Evolutionary conservation across 2,888 invertebrate genomes (phyloP).

Genomic region (Cheilosia vernalis): DNA sequence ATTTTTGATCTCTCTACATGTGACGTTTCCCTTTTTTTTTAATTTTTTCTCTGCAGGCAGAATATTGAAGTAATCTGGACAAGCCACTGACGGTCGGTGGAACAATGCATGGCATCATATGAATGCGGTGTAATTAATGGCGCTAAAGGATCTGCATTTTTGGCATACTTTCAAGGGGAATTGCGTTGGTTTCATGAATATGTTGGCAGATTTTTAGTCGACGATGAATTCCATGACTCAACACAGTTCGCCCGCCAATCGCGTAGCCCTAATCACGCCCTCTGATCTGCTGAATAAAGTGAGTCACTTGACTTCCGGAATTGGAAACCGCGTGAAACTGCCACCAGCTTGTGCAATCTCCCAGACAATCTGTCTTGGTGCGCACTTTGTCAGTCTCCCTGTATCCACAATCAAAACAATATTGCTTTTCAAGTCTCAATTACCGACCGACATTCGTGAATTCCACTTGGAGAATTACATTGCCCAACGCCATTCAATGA

Average conservation of each 20-base stretch:
- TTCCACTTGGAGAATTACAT: constrained; percentile 42
- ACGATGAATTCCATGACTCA: too few relatives aligned
- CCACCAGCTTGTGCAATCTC: constrained; percentile 17
- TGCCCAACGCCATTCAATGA: constrained; percentile 39
- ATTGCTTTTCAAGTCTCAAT: constrained; percentile 50
- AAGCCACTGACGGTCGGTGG: constrained; percentile 19
- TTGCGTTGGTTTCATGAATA: not conserved
- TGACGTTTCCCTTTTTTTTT: constrained; percentile 14
- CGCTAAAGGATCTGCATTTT: constrained; percentile 20
- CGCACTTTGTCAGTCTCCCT: constrained; percentile 40
- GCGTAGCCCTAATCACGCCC: too few relatives aligned
- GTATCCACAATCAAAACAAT: constrained; percentile 15
- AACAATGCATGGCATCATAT: constrained; percentile 33
- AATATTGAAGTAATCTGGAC: constrained; percentile 30
- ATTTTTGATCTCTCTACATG: constrained; percentile 51
- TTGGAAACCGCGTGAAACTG: not conserved
- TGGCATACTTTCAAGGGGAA: not conserved
- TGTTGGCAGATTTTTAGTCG: too few relatives aligned
- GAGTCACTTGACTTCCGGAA: constrained; percentile 38
- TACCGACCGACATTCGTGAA: constrained; percentile 33
- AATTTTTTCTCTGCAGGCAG: not conserved
- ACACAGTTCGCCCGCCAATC: too few relatives aligned
- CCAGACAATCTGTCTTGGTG: constrained; percentile 8
- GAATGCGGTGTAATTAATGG: constrained; percentile 61
- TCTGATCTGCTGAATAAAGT: not conserved